Evolutionary conservation across 2,888 invertebrate genomes (phyloP).

Genomic region (Drosophila nigritarsus): DNA sequence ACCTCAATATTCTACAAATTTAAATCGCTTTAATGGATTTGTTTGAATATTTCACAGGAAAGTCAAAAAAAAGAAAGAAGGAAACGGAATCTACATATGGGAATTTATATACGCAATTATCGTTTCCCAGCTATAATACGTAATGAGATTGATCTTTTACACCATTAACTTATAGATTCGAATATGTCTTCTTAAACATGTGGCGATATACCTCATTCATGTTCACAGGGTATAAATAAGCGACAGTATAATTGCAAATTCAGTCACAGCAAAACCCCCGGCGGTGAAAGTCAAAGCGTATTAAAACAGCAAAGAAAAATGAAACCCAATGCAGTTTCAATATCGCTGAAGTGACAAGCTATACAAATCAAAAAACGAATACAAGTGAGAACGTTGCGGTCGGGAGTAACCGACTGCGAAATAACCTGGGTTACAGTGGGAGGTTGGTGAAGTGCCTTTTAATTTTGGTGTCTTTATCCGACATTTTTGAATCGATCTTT

Average conservation of each 20-base stretch:
- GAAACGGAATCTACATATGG: neutral
- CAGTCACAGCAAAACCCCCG: slow-evolving; percentile 17
- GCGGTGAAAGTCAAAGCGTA: slow-evolving; percentile 36
- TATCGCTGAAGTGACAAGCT: slow-evolving; percentile 10
- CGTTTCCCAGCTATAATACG: neutral
- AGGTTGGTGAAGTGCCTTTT: neutral
- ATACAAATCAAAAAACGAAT: neutral
- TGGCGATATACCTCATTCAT: neutral
- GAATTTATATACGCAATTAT: neutral
- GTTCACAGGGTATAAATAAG: slow-evolving; percentile 11
- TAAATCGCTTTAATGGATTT: neutral
- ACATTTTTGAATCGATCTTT: neutral
- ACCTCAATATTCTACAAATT: neutral
- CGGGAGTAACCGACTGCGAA: neutral
- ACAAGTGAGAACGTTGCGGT: neutral
- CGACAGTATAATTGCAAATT: slow-evolving; percentile 5
- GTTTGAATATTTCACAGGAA: neutral
- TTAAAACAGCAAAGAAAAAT: slow-evolving; percentile 1
- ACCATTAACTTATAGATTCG: neutral
- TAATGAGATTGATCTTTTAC: neutral
- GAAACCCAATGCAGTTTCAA: slow-evolving; percentile 1
- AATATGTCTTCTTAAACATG: neutral
- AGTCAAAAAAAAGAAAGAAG: neutral
- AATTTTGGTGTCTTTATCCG: neutral
- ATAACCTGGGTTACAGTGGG: neutral